phyloP scores from a whole-genome alignment of 2,888 invertebrate species.

The Pachydiplax longipennis region DNA sequence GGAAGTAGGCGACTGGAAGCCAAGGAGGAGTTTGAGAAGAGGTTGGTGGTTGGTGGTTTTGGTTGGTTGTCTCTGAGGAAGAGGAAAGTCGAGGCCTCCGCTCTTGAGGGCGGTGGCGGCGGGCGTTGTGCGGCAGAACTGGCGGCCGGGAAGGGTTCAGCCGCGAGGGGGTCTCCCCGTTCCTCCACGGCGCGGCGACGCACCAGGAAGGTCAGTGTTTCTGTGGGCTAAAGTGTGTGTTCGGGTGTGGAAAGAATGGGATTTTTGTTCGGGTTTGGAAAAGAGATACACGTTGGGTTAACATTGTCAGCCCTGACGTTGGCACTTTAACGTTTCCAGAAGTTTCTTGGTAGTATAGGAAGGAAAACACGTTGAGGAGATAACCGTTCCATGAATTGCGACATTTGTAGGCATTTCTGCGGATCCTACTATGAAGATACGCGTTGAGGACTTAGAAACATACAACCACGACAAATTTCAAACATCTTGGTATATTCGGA shows the following conservation, averaged over 20 bases:
- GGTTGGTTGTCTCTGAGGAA: neutral
- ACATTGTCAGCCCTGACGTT: no score
- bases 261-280: no score
- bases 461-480: no score
- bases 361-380: no score
- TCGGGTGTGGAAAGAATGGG: neutral
- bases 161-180: conserved; percentile 49
- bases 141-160: conserved; percentile 54
- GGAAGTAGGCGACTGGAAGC: neutral
- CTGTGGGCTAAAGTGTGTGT: neutral
- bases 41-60: neutral
- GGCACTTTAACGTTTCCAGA: no score
- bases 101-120: conserved; percentile 26
- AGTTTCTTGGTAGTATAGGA: no score
- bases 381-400: no score
- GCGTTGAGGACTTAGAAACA: no score
- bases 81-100: conserved; percentile 10
- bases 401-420: no score
- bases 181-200: conserved; percentile 51
- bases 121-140: conserved; percentile 50
- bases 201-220: conserved; percentile 44
- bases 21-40: neutral
- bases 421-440: no score
- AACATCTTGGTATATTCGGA: no score
- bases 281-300: no score